Percentiles rank a stretch among this genome's conserved stretches.
These are phyloP conservation scores for Cephonodes hylas DNA, from an alignment of 2,888 invertebrate species.

Conservation along the genomic window DNA sequence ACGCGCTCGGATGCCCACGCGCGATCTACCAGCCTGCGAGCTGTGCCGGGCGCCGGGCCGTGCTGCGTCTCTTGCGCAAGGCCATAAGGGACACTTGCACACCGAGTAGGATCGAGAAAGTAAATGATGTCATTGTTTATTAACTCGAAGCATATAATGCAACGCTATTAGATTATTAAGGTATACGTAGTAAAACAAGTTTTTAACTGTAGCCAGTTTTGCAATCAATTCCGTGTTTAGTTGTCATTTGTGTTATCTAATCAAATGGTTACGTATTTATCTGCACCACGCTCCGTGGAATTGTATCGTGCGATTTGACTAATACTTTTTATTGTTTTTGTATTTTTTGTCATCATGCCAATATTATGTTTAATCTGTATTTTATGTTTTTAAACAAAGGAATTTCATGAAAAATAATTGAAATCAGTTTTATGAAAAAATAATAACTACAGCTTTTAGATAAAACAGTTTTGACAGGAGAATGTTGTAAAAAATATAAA, in stretches of 20 bases:
- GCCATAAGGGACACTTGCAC: constrained; percentile 48
- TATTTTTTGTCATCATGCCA: neutral
- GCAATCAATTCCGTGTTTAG: neutral
- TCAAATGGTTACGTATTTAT: neutral
- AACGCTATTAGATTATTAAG: constrained; percentile 13
- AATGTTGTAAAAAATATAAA: too few species aligned
- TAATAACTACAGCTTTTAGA: too few species aligned
- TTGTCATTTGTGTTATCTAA: constrained; percentile 5
- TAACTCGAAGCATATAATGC: constrained; percentile 31
- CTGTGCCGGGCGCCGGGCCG: constrained; percentile 24
- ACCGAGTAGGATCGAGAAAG: constrained; percentile 53
- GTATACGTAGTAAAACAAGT: neutral
- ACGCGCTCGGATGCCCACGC: constrained; percentile 38
- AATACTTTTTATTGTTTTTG: neutral
- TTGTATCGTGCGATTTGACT: neutral
- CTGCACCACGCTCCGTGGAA: neutral
- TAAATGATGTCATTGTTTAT: constrained; percentile 50
- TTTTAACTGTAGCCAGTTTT: neutral
- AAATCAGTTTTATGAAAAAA: too few species aligned
- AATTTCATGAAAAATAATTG: too few species aligned
- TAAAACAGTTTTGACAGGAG: too few species aligned
- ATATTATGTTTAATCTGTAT: neutral
- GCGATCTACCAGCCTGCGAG: constrained; percentile 24
- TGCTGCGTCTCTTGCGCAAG: constrained; percentile 67
- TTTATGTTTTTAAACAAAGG: too few species aligned